Conservation (phyloP, 2,888 invertebrate species). For the Cyaniris semiargus region DNA sequence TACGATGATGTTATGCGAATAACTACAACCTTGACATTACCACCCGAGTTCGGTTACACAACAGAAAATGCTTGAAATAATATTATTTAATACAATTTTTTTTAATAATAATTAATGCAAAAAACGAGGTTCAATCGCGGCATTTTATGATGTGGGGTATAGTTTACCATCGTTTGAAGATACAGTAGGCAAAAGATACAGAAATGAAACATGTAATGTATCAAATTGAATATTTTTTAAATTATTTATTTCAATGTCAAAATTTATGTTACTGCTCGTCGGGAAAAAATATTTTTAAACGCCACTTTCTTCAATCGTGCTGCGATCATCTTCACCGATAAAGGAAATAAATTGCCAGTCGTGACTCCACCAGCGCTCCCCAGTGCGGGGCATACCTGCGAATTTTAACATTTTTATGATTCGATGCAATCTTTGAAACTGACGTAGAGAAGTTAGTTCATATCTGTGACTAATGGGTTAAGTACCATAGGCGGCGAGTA, state of each 20-base stretch:
- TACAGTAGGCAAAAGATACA: not conserved
- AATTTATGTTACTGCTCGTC: not conserved
- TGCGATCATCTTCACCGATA: slow-evolving; percentile 18
- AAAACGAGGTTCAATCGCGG: not conserved
- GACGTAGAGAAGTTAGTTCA: not conserved
- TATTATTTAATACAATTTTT: not conserved
- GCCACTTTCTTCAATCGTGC: slow-evolving; percentile 11
- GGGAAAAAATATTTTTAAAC: slow-evolving; percentile 3
- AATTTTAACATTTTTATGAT: slow-evolving; percentile 14
- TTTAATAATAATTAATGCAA: not conserved
- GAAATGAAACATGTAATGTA: not conserved
- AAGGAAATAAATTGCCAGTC: slow-evolving; percentile 8
- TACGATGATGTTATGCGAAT: slow-evolving; percentile 47
- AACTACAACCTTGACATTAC: slow-evolving; percentile 54
- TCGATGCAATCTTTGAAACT: not conserved
- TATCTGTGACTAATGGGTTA: slow-evolving; percentile 11
- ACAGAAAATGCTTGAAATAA: not conserved
- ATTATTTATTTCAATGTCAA: not conserved
- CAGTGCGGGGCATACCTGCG: not conserved
- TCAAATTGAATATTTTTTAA: not conserved
- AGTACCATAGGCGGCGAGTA: slow-evolving; percentile 4
- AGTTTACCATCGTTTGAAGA: not conserved
- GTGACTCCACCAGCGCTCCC: not conserved
- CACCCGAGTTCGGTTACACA: not conserved
- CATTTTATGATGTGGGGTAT: not conserved